These are phyloP conservation scores for Abrostola triplasia DNA, from an alignment of 2,888 invertebrate genomes.

Conservation along the genomic window DNA sequence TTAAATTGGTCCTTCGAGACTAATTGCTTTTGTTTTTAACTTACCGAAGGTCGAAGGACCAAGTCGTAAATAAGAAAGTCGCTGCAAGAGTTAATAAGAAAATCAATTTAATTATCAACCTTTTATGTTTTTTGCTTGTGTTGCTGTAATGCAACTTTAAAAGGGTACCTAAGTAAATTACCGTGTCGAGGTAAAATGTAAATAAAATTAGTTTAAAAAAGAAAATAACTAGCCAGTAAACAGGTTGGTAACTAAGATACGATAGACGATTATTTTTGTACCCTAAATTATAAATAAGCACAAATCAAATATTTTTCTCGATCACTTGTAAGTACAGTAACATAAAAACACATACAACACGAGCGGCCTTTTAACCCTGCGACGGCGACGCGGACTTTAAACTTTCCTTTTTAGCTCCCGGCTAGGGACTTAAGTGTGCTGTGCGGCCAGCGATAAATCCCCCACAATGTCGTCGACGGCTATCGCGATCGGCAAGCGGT, in stretches of 20 bases:
- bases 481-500: conserved; percentile 61
- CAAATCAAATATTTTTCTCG: conserved; percentile 28
- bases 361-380: conserved; percentile 47
- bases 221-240: too few relatives aligned
- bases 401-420: conserved; percentile 61
- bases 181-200: too few relatives aligned
- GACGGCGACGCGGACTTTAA: conserved; percentile 47
- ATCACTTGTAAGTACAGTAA: conserved; percentile 19
- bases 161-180: too few relatives aligned
- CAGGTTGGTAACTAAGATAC: too few relatives aligned
- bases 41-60: not conserved
- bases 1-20: not conserved
- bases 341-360: conserved; percentile 47
- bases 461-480: conserved; percentile 54
- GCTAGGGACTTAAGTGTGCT: conserved; percentile 58
- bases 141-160: not conserved
- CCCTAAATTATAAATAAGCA: conserved; percentile 15
- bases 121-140: not conserved
- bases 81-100: not conserved
- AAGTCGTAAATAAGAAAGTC: not conserved
- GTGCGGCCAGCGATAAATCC: conserved; percentile 59
- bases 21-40: not conserved
- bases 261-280: too few relatives aligned
- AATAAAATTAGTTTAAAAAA: too few relatives aligned
- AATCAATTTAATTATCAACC: not conserved